phyloP scores from a whole-genome alignment of 2,888 invertebrate species.

The Nomada flava region DNA sequence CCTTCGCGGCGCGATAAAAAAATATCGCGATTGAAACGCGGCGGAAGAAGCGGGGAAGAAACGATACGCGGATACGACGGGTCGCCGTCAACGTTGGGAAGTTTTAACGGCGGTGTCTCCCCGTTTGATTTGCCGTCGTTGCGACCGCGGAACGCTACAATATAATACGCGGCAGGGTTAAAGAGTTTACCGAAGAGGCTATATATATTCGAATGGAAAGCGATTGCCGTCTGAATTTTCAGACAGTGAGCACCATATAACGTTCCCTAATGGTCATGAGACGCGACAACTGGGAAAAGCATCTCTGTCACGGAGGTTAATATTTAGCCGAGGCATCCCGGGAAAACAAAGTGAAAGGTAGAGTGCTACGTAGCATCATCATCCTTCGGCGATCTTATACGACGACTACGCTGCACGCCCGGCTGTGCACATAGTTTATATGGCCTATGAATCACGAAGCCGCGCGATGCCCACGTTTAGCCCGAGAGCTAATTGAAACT shows the following conservation, averaged over 20 bases:
- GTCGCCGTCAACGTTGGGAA: constrained; percentile 34
- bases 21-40: constrained; percentile 37
- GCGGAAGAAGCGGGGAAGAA: background rate
- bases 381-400: constrained; percentile 64
- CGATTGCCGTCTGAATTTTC: constrained; percentile 43
- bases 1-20: constrained; percentile 44
- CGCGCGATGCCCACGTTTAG: constrained; percentile 60
- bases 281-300: constrained; percentile 63
- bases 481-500: constrained; percentile 72
- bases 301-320: constrained; percentile 63
- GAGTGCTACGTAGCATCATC: constrained; percentile 52
- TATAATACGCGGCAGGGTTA: constrained; percentile 52
- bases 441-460: constrained; percentile 69
- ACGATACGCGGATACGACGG: constrained; percentile 16
- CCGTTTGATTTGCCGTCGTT: constrained; percentile 53
- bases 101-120: constrained; percentile 46
- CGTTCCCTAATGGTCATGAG: constrained; percentile 55
- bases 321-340: constrained; percentile 65
- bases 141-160: constrained; percentile 34
- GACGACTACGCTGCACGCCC: constrained; percentile 33
- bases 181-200: constrained; percentile 45
- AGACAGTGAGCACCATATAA: constrained; percentile 28
- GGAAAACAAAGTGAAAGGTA: constrained; percentile 74
- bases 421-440: constrained; percentile 56
- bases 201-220: constrained; percentile 41